Evolutionary conservation across 2,797 vertebrate species (phyloP).

Genomic region (Tragopan temminckii): DNA sequence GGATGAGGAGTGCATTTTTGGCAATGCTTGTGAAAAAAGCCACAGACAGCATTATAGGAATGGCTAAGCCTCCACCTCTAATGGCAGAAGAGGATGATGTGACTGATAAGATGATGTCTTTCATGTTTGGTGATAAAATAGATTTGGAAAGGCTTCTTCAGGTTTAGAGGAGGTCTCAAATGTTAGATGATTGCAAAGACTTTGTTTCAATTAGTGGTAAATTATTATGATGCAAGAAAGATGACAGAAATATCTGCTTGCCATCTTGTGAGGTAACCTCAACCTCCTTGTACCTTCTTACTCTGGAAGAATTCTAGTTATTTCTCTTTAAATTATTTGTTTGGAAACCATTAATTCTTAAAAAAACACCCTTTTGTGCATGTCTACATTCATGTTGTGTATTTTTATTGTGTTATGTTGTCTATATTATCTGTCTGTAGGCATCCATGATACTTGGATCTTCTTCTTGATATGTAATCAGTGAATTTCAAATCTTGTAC

Average conservation of each 20-base stretch:
- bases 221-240: neutral
- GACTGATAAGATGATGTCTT: neutral
- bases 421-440: neutral
- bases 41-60: neutral
- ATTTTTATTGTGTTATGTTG: neutral
- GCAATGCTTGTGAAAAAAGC: neutral
- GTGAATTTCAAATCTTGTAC: neutral
- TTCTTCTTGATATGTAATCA: neutral
- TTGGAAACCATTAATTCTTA: slow-evolving; percentile 6
- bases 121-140: neutral
- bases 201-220: neutral
- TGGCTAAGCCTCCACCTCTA: neutral
- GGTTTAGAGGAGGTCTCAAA: neutral
- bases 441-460: neutral
- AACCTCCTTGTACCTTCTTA: neutral
- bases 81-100: neutral
- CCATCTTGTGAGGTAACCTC: neutral
- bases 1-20: neutral
- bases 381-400: neutral
- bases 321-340: slow-evolving; percentile 3
- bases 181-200: neutral
- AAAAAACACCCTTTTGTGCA: neutral
- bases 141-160: neutral
- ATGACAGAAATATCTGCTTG: neutral
- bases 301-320: slow-evolving; percentile 8